Conservation (phyloP, 2,113 vertebrate species). For the Ptilonorhynchus violaceus region DNA sequence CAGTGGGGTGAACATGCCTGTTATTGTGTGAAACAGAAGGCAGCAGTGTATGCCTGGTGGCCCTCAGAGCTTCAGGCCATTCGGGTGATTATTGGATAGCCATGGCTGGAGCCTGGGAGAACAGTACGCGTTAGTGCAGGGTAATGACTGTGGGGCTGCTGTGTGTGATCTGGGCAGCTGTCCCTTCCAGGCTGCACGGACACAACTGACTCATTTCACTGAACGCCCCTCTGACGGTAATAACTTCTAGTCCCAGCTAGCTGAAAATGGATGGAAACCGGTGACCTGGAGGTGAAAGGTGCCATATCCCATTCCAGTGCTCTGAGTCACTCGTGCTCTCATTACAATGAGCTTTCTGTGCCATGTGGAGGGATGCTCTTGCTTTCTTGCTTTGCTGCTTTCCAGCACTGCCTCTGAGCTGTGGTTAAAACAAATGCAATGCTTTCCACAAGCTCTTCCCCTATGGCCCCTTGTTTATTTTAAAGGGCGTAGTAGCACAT, state of each 20-base stretch:
- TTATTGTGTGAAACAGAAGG: constrained; percentile 45
- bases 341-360: constrained; percentile 13
- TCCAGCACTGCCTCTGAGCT: not conserved
- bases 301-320: constrained; percentile 5
- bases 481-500: not conserved
- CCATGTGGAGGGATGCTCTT: not conserved
- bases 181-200: not conserved
- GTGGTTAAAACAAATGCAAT: not conserved
- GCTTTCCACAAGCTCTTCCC: not conserved
- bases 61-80: constrained; percentile 45
- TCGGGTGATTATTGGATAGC: not conserved
- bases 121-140: not conserved
- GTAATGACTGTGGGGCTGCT: not conserved
- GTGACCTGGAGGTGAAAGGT: constrained; percentile 42
- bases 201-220: not conserved
- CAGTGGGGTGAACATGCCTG: constrained; percentile 27
- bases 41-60: constrained; percentile 43
- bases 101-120: not conserved
- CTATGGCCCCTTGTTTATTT: not conserved
- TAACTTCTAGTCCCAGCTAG: not conserved
- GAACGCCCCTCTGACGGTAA: not conserved
- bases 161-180: constrained; percentile 7
- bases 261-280: not conserved
- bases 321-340: not conserved
- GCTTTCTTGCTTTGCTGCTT: not conserved